Evolutionary conservation across 2,797 vertebrate species (phyloP), one percentile per base, ranked within the genome.

Genomic region (Pyrocephalus nanus): DNA sequence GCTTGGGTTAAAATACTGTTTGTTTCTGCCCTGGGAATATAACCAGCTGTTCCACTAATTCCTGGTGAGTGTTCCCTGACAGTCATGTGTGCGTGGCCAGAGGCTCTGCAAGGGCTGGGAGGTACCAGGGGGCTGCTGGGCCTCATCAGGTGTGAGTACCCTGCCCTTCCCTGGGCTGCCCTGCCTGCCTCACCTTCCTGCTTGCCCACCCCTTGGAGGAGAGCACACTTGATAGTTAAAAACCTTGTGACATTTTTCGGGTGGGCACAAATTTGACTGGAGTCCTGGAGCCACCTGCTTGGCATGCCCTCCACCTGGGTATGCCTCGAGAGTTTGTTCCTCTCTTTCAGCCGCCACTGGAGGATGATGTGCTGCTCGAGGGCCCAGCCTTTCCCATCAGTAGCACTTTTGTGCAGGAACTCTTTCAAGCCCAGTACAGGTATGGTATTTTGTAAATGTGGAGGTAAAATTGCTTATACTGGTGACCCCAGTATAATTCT

Each of bases 381-480:
- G 99, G 99, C 57, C 98, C 99, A 10, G 98, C 98, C 64, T 98
- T 99, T 91, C 99, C 99, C 11, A 98, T 99, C 84, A 99, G 99
- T 53, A 99, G 99, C 62, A 99, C 99, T 32, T 99, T 99, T 65
- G 98, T 99, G 61, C 99, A 99, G 96, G 99, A 99, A 77, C 98
- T 99, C 84, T 99, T 99, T 97, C 99, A 99, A 97, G 99, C 99
- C 82, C 99, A 99, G 96, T 99, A 99, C 98, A 99, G 99, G 99
- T 99, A 98, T 2, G 81, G 27, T 19, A 22, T 54, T 62, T 53
- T 60, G 36, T 73, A 60, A 15, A 22, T 60, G 32, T 36, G 36
- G 58, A 61, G 57, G 67, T 43, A 8, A 32, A 55, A 45, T 15
- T 86, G 48, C 22, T 27, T 21, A 40, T 64, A 2, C 11, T 47